These are phyloP conservation scores for Dryocosmus kuriphilus DNA, from an alignment of 2,888 invertebrate genomes.

Conservation along the genomic window DNA sequence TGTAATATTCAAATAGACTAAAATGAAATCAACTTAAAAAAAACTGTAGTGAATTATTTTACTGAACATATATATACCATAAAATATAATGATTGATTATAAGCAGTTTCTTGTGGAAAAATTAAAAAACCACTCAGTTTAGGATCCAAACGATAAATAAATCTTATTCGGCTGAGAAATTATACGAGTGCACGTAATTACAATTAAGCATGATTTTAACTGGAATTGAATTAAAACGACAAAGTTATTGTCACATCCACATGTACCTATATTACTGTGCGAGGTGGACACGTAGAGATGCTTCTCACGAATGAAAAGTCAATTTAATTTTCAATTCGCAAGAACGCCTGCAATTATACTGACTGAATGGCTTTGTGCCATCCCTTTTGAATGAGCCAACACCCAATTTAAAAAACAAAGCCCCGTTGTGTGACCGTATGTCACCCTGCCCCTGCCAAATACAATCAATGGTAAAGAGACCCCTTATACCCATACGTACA, in stretches of 20 bases:
- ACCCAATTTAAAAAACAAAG: slow-evolving; percentile 61
- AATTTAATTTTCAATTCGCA: slow-evolving; percentile 59
- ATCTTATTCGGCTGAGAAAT: slow-evolving; percentile 57
- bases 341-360: slow-evolving; percentile 55
- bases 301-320: slow-evolving; percentile 53
- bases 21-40: too few relatives aligned
- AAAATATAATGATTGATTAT: too few relatives aligned
- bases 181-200: slow-evolving; percentile 48
- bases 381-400: slow-evolving; percentile 54
- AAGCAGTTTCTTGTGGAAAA: too few relatives aligned
- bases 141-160: slow-evolving; percentile 61
- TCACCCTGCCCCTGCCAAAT: slow-evolving; percentile 60
- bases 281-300: too few relatives aligned
- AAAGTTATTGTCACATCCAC: too few relatives aligned
- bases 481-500: slow-evolving; percentile 48
- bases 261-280: too few relatives aligned
- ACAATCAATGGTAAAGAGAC: slow-evolving; percentile 60
- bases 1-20: too few relatives aligned
- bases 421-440: slow-evolving; percentile 57
- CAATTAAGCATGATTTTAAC: neutral
- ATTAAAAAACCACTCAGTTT: neutral
- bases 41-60: too few relatives aligned
- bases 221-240: neutral
- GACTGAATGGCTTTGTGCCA: slow-evolving; percentile 55
- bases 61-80: too few relatives aligned